Conservation (phyloP, 2,113 vertebrate species). For the Mormyrus iriodes region DNA sequence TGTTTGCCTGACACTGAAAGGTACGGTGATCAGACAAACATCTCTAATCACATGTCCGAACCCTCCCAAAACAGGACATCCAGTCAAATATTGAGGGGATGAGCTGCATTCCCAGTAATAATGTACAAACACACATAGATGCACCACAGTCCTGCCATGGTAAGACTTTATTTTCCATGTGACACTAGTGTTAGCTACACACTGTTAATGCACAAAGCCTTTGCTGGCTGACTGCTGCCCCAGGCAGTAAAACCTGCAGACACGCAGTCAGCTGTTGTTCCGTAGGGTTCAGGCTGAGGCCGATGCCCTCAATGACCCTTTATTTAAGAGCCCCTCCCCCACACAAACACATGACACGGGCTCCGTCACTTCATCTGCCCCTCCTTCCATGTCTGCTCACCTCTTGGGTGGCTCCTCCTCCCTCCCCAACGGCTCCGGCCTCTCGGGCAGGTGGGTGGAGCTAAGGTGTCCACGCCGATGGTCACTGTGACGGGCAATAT, state of each 20-base stretch:
- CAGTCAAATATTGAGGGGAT: neutral
- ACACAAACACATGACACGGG: neutral
- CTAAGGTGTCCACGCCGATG: constrained; percentile 67
- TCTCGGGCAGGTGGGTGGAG: constrained; percentile 62
- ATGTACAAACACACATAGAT: neutral
- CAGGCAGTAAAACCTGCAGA: neutral
- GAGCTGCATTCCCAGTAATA: neutral
- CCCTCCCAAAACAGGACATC: neutral
- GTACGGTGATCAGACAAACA: neutral
- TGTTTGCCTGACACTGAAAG: neutral
- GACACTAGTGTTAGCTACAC: neutral
- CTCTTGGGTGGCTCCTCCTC: constrained; percentile 70
- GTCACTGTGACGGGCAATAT: constrained; percentile 84
- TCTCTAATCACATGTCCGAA: neutral
- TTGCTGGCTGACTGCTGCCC: neutral
- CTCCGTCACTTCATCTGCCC: neutral
- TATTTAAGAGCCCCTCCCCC: neutral
- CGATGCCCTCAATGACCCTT: neutral
- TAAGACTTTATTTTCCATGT: neutral
- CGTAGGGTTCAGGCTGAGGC: neutral
- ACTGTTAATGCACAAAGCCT: neutral
- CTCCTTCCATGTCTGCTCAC: constrained; percentile 45
- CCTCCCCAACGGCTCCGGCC: constrained; percentile 62
- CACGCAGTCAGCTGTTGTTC: neutral
- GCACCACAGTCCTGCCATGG: neutral